Evolutionary conservation across 64 coral and sea anemone genomes (phyloP).

Genomic region (Acropora yongei): DNA sequence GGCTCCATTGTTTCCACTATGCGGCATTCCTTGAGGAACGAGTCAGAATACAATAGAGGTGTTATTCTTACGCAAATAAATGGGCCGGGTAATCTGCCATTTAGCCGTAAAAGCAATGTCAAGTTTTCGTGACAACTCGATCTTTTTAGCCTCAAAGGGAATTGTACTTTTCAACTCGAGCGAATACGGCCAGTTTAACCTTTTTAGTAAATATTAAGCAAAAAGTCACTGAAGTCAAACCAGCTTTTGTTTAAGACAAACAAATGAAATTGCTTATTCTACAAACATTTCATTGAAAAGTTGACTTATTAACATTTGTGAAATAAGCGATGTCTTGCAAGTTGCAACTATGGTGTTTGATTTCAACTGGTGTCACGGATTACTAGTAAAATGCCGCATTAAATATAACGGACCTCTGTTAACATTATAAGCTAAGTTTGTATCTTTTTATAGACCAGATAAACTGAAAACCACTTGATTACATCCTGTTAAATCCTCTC

Average conservation of each 20-base stretch:
- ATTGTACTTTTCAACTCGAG: background rate
- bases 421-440: background rate
- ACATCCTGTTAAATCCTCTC: background rate
- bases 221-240: background rate
- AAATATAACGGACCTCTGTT: background rate
- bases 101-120: no score
- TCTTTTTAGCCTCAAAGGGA: no score
- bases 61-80: no score
- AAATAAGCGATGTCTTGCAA: background rate
- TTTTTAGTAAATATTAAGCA: background rate
- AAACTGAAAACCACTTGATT: background rate
- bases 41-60: background rate
- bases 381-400: background rate
- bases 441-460: background rate
- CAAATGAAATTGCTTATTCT: background rate
- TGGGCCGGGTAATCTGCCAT: no score
- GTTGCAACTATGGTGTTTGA: background rate
- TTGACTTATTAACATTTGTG: background rate
- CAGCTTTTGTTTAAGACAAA: constrained; percentile 16
- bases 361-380: background rate
- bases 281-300: background rate
- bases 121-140: background rate
- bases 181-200: background rate
- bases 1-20: no score
- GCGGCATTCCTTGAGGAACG: no score